Conservation (phyloP, 2,113 vertebrate species). For the Etheostoma spectabile region DNA sequence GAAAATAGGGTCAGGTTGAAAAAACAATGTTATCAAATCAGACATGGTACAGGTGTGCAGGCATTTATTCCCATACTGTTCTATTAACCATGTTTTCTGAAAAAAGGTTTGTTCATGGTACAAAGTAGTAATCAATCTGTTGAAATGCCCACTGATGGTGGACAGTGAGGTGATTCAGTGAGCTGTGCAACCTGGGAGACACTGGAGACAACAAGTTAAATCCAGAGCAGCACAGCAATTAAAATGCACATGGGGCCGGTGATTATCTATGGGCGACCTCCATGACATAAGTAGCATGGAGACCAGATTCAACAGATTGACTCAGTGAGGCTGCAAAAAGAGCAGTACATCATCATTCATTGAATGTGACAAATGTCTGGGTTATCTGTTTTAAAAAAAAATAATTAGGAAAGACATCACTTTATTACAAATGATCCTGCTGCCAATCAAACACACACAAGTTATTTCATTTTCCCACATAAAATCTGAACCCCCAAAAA, state of each 20-base stretch:
- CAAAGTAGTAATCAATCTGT: neutral
- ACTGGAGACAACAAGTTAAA: slow-evolving; percentile 24
- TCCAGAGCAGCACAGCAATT: slow-evolving; percentile 55
- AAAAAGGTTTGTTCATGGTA: no score
- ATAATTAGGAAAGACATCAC: no score
- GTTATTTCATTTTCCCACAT: neutral
- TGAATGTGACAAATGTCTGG: neutral
- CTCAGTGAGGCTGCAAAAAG: no score
- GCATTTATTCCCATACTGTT: no score
- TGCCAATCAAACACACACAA: no score
- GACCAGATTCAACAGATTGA: neutral
- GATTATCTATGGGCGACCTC: slow-evolving; percentile 34
- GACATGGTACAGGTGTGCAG: no score
- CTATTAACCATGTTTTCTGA: no score
- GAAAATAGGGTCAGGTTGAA: no score
- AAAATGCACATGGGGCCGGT: slow-evolving; percentile 48
- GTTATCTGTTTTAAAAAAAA: neutral
- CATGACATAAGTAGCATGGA: neutral
- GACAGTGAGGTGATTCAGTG: neutral
- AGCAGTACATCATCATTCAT: neutral
- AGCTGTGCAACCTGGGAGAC: slow-evolving; percentile 27
- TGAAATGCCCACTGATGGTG: neutral
- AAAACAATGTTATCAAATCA: no score
- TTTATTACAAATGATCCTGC: no score
- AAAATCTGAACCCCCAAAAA: neutral